Evolutionary conservation across 2,888 invertebrate species (phyloP).

Genomic region (Azorinus chamasolen): DNA sequence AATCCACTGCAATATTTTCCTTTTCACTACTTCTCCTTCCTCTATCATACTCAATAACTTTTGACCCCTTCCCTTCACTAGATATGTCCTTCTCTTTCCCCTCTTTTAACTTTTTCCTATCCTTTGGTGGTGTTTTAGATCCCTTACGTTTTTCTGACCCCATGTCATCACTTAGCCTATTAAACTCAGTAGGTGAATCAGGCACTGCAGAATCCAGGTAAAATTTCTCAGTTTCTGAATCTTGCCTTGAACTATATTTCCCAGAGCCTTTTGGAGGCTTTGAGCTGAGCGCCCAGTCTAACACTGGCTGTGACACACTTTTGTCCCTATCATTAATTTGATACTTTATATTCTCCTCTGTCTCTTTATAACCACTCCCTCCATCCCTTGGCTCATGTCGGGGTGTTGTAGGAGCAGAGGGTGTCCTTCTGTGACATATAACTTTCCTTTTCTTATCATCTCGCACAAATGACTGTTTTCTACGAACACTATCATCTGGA

Average conservation of each 20-base stretch:
- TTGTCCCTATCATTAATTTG: slow-evolving; percentile 50
- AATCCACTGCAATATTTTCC: slow-evolving; percentile 41
- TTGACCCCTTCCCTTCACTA: slow-evolving; percentile 35
- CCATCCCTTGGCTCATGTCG: slow-evolving; percentile 60
- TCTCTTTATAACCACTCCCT: slow-evolving; percentile 35
- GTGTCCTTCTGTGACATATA: slow-evolving; percentile 75
- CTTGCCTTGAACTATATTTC: slow-evolving; percentile 27
- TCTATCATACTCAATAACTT: slow-evolving; percentile 26
- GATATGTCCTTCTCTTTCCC: slow-evolving; percentile 53
- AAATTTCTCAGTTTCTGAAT: slow-evolving; percentile 45
- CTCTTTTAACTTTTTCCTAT: slow-evolving; percentile 69
- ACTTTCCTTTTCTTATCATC: slow-evolving; percentile 78
- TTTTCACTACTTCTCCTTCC: slow-evolving; percentile 49
- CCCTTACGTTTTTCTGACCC: slow-evolving; percentile 69
- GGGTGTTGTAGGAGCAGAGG: slow-evolving; percentile 80
- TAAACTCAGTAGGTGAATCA: slow-evolving; percentile 25
- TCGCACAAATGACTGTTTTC: slow-evolving; percentile 77
- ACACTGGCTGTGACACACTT: slow-evolving; percentile 63
- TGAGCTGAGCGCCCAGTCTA: slow-evolving; percentile 58
- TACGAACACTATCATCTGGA: slow-evolving; percentile 48
- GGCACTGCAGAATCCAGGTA: slow-evolving; percentile 42
- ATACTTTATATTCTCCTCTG: slow-evolving; percentile 40
- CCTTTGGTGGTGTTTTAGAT: slow-evolving; percentile 73
- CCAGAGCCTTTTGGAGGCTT: slow-evolving; percentile 51
- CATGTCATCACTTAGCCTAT: slow-evolving; percentile 64